Evolutionary conservation across 2,797 vertebrate genomes (phyloP), one percentile per base, ranked within the genome.

Genomic region (Phoeniculus purpureus): DNA sequence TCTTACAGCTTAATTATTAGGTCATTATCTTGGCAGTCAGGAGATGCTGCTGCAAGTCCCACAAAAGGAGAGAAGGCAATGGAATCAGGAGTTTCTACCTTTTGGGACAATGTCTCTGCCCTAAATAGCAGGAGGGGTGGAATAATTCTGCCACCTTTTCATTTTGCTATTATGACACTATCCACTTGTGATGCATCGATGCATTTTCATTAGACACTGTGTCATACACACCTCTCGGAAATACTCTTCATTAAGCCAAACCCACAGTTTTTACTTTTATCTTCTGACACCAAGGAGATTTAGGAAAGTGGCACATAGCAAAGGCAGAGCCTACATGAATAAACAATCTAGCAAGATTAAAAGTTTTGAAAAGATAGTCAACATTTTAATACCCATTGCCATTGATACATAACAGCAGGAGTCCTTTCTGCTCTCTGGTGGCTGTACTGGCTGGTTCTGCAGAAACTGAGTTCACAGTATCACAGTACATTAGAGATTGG

Each of bases 1-100:
- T 94, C 45, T 31, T 85, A 19, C 25, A 81, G 26, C 45, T 93
- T 94, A 78, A 87, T 94, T 94, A 94, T 81, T 85, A 85, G 68
- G 61, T 85, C 79, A 62, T 77, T 43, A 22, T 85, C 88, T 31
- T 71, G 68, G 55, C 51, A 86, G 20, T 67, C 56, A 51, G 54
- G 45, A 92, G 51, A 61, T 74, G 37, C 56, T 81, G 29, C 56
- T 81, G 10, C 51, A 72, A 66, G 66, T 37, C 54, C 37, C n/a
- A 50, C 12, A 16, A 26, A 72, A n/a, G 20, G 16, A 81, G 43
- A 72, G 8, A 68, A 82, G 8, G 10, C 55, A 90, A 55, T 72
- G 51, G 21, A 88, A 72, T 73, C 2, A 4, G 31, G 37, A 17
- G 18, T 72, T 72, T 74, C 51, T 59, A 5, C 10, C 68, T 81